phyloP scores from a whole-genome alignment of 64 coral and sea anemone genomes.

The Stylophora pistillata region DNA sequence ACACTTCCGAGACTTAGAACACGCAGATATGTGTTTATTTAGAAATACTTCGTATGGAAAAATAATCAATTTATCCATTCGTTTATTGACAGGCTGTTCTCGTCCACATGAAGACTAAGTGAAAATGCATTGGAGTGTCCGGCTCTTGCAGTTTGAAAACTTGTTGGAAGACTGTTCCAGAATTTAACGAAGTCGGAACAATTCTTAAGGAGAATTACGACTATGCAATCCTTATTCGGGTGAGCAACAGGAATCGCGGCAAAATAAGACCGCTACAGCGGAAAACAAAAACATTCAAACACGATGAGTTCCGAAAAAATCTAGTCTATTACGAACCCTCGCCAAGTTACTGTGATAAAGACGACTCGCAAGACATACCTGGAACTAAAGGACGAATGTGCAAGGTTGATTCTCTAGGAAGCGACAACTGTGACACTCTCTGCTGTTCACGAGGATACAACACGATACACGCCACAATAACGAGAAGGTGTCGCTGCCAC shows the following conservation, averaged over 20 bases:
- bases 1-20: no score
- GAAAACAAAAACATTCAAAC: conserved; percentile 40
- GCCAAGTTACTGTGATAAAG: conserved; percentile 62
- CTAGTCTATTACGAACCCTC: conserved; percentile 89
- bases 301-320: conserved; percentile 53
- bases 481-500: conserved; percentile 70
- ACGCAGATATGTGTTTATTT: no score
- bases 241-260: conserved; percentile 67
- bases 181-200: conserved; percentile 69
- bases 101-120: conserved; percentile 80
- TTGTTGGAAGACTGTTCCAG: conserved; percentile 88
- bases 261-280: conserved; percentile 53
- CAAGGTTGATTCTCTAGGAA: conserved; percentile 67
- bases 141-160: conserved; percentile 89
- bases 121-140: conserved; percentile 85
- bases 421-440: conserved; percentile 64
- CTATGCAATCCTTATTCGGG: conserved; percentile 65
- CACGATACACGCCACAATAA: conserved; percentile 24
- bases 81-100: conserved; percentile 58
- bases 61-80: not conserved
- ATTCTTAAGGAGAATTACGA: conserved; percentile 78
- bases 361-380: conserved; percentile 39
- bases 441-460: conserved; percentile 71
- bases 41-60: no score
- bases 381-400: conserved; percentile 71